phyloP scores from a whole-genome alignment of 2,113 vertebrate genomes.

The Motacilla alba region DNA sequence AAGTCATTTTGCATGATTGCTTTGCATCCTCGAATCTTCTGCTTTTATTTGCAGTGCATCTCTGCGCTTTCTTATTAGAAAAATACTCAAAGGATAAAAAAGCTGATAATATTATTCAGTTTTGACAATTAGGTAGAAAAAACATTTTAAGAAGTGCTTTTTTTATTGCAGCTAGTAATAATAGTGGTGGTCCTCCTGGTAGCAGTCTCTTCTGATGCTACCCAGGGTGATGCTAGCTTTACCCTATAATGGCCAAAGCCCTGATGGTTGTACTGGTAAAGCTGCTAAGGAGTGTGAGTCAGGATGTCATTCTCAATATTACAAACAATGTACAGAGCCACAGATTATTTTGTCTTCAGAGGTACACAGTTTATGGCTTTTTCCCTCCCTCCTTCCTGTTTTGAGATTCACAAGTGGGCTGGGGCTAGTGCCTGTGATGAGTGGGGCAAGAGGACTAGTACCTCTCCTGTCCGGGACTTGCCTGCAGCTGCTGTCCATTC shows the following conservation, averaged over 20 bases:
- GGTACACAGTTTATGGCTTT: background rate
- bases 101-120: slow-evolving; percentile 84
- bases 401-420: background rate
- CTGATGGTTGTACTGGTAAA: slow-evolving; percentile 55
- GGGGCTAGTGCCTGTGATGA: background rate
- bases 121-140: slow-evolving; percentile 82
- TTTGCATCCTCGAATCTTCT: slow-evolving; percentile 79
- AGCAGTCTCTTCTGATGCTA: slow-evolving; percentile 63
- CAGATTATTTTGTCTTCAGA: background rate
- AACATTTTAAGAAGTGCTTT: slow-evolving; percentile 76
- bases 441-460: background rate
- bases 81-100: slow-evolving; percentile 86
- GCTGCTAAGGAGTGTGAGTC: slow-evolving; percentile 3
- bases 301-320: slow-evolving; percentile 10
- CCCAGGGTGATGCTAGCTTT: slow-evolving; percentile 67
- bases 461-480: background rate
- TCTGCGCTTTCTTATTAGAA: slow-evolving; percentile 82
- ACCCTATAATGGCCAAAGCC: slow-evolving; percentile 51
- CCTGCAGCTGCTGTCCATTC: background rate
- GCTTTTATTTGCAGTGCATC: slow-evolving; percentile 83
- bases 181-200: slow-evolving; percentile 70
- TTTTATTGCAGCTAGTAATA: slow-evolving; percentile 77
- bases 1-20: slow-evolving; percentile 86
- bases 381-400: background rate
- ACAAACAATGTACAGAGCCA: background rate